phyloP scores from a whole-genome alignment of 2,888 invertebrate genomes.

The Arrhopalites spinosus region DNA sequence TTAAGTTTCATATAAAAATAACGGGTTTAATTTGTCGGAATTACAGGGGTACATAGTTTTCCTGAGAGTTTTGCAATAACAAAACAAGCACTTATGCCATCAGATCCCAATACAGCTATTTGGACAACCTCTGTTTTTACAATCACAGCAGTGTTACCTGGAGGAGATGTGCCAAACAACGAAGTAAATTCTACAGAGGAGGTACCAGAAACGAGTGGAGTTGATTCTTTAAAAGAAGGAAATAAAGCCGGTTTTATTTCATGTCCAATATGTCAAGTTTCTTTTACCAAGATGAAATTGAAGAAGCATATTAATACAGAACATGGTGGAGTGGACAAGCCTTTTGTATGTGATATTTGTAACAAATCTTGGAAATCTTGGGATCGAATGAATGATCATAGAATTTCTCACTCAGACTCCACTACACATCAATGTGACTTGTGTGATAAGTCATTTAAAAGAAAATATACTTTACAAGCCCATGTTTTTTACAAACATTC shows the following conservation, averaged over 20 bases:
- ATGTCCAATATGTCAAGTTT: background rate
- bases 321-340: background rate
- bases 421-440: background rate
- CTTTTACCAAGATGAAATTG: background rate
- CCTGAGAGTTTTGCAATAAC: background rate
- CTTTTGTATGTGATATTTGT: background rate
- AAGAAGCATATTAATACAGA: background rate
- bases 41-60: background rate
- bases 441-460: background rate
- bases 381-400: background rate
- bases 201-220: no score
- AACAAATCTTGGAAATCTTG: background rate
- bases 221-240: background rate
- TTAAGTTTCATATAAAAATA: background rate
- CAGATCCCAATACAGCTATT: background rate
- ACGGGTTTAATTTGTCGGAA: background rate
- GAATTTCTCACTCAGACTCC: background rate
- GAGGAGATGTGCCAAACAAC: background rate
- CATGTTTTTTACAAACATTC: background rate
- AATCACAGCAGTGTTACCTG: background rate
- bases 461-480: background rate
- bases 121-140: background rate
- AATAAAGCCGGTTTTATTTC: background rate
- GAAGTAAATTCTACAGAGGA: no score
- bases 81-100: background rate